Evolutionary conservation across 1,140 invertebrate species (phyloP), one percentile per base, ranked within the genome.

Genomic region (Hyles vespertilio): DNA sequence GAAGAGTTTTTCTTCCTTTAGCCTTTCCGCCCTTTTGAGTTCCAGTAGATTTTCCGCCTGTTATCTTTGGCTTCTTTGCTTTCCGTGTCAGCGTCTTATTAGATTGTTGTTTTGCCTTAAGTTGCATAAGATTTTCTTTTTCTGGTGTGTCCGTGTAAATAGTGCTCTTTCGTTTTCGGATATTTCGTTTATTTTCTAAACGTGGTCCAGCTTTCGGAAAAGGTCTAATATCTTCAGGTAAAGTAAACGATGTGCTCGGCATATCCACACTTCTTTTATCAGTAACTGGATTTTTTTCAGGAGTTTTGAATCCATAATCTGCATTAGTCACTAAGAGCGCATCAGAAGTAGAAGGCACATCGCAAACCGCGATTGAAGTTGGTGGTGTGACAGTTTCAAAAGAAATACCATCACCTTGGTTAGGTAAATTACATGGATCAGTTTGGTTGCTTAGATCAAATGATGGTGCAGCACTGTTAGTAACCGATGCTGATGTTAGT

Each of bases 71-170:
- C 22, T 22, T 22, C 22, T 22, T 22, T 22, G 22, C 22, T 54
- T 43, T 54, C 52, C 43, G 40, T 36, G 52, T 36, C 52, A 54
- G 43, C 52, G 40, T 54, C 43, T 54, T 54, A 54, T 54, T 54
- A 43, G 52, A 54, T 43, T 54, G 52, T 54, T 54, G 34, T 54
- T 54, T 22, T 22, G 22, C 22, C 22, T 22, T 22, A 22, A 22
- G 22, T 22, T 22, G 22, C 22, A 22, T 22, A 11, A 54, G 40
- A 36, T 33, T 36, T 54, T 33, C 52, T 54, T 43, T 54, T 54
- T 54, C 52, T 36, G 52, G 52, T 10, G 52, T 54, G 43, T 54
- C 52, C 9, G 52, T 54, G 40, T 43, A 36, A 36, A 44, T 54
- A 36, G 34, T 33, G 43, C 34, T 54, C 7, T 36, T 33, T 54